Base-by-base conservation (phyloP, 1,140 invertebrate genomes). In the Drosophila nebulosa region DNA sequence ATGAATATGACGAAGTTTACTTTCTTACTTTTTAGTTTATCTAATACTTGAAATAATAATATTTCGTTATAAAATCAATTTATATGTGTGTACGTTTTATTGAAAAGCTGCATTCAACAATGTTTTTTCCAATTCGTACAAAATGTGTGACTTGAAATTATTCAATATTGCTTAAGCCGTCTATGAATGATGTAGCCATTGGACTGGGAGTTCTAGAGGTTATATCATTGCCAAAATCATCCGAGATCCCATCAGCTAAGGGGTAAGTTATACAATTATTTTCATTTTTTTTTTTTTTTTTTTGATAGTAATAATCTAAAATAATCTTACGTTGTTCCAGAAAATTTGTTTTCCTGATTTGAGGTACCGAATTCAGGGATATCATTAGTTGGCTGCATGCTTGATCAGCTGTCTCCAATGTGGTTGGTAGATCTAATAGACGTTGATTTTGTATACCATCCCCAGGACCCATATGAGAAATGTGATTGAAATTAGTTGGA, bases 401-500 rank as follows among this genome's bases (percentile, higher is more conserved):
- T 50, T 90, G 81, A 91, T 95, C 96, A 22, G 95, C 94, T 46
- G 95, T 96, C 93, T 96, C 96, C 5, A 94, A 89, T 16, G 96
- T 96, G 50, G 97, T 97, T 69, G 97, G 97, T 80, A 99, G 92
- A 92, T 99, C 98, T 58, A 99, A 94, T 51, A 99, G 94, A 62
- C 97, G 94, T 92, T 99, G 97, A 89, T 98, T 96, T 92, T 98
- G 96, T 90, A 98, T 98, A 27, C 97, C 97, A 92, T 97, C 97
- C 7, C 98, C 98, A 63, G 98, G 98, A 51, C 98, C 98, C 97
- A 99, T 98, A 92, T 99, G 99, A 79, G 96, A 97, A 68, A 99
- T 97, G 92, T 99, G 99, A 86, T 98, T 98, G 92, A 99, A 99
- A 93, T 99, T 99, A 10, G 97, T 98, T 12, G 99, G 99, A 12